Evolutionary conservation across 2,113 vertebrate genomes (phyloP), one percentile per base, ranked within the genome.

Genomic region (Leucopternis melanops): DNA sequence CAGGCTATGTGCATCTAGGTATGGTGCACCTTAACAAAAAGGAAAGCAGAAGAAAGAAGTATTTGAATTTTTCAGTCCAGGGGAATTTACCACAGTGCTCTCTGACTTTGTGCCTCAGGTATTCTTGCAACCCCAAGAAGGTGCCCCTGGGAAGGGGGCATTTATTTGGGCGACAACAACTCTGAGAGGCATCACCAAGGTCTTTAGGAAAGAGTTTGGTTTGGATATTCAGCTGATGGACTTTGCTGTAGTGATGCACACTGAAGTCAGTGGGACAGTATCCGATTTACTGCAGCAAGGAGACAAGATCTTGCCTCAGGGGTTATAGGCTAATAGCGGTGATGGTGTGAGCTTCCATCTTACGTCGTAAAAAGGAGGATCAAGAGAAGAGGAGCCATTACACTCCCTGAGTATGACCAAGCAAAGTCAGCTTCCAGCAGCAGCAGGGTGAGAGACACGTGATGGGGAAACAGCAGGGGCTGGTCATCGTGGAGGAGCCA

Each of bases 391-490:
- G 22, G 8, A 40, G 29, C n/a, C 36, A 19, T 55, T 78, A 19
- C 0, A 0, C 3, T 85, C 18, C 36, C 29, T 5, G 0, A 8
- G 6, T 62, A 42, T 23, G 62, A 63, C 45, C 45, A 67, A 80
- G 38, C 6, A 91, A 91, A 89, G 26, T 81, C 59, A 63, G 20
- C 9, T 38, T 80, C 42, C 14, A 20, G 45, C 49, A 69, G 69
- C 42, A 89, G 34, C 2, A 2, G 32, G 8, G 26, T 75, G 54
- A 94, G 29, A 82, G 59, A 4, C 2, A 16, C 0, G 0, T 54
- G 38, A 34, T 3, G 5, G 22, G 66, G 40, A 80, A 88, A 42
- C 5, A 83, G 20, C 19, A 78, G 10, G 18, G n/a, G 31, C 14
- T 1, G 1, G 44, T 16, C 34, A 15, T 40, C 4, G 1, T 63